Base-by-base conservation (phyloP, 2,888 invertebrate species). In the Spicauda simplicius region DNA sequence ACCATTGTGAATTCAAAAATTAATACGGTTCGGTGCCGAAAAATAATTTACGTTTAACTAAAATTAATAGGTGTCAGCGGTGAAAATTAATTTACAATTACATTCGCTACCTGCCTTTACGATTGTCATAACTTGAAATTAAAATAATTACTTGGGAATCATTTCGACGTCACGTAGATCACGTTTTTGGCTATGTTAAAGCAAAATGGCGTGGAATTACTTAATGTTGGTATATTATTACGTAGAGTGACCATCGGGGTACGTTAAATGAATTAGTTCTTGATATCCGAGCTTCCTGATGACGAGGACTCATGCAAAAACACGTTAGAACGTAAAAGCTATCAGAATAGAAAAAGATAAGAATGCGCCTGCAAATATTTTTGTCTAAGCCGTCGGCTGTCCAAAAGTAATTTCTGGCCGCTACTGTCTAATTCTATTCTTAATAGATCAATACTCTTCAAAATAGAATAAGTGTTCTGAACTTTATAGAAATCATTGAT, bases 271-370 rank as follows among this genome's bases (percentile, higher is more conserved):
- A 84, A 85, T 84, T 77, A 76, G 74, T 80, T 77, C 72, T 80
- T 85, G 79, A 85, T 87, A 85, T 85, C 77, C 80, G 74, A 78
- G 80, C 79, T 83, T 82, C 81, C 81, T 79, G 77, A 77, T 82
- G 83, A 81, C 81, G 82, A 81, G 85, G 77, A 81, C 78, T 80
- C 80, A 77, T 83, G 82, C 48, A 1, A 16, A n/a, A 19, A 53
- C 19, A 7, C n/a, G 2, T 48, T 16, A 16, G 48, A 48, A 48
- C 6, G 6, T 16, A 48, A 2, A 48, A 48, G 16, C 3, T 25
- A 25, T 4, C 2, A 25, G 25, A 25, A 25, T 25, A 25, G 25
- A n/a, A n/a, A n/a, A n/a, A n/a, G n/a, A n/a, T 45, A n/a, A 45
- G n/a, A 45, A 45, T n/a, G 2, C 45, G 48, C 16, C 16, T 48